Evolutionary conservation across 2,797 vertebrate species (phyloP).

Genomic region (Premnoplex brunnescens): DNA sequence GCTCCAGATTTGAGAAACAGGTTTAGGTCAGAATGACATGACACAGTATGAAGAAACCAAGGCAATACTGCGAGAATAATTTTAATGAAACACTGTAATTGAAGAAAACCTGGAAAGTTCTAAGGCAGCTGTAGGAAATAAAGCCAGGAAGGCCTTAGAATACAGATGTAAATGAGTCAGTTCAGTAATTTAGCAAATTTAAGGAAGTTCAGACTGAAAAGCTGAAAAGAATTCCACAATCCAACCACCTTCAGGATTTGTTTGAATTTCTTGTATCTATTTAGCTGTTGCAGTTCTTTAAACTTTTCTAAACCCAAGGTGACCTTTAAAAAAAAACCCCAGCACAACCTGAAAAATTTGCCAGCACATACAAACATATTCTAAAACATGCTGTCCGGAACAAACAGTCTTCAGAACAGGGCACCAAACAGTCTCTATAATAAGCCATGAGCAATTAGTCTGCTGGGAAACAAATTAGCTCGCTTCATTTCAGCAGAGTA

Average conservation of each 20-base stretch:
- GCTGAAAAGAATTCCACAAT: slow-evolving; percentile 38
- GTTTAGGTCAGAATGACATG: neutral
- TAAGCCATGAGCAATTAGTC: slow-evolving; percentile 62
- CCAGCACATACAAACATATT: slow-evolving; percentile 67
- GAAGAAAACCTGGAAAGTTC: slow-evolving; percentile 36
- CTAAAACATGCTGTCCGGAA: slow-evolving; percentile 61
- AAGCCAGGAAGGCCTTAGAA: slow-evolving; percentile 13
- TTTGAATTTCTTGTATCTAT: slow-evolving; percentile 54
- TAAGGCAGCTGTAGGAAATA: neutral
- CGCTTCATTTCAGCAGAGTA: slow-evolving; percentile 5
- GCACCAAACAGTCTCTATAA: slow-evolving; percentile 50
- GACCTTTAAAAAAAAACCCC: neutral
- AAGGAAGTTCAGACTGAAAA: slow-evolving; percentile 47
- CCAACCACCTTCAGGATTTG: slow-evolving; percentile 36
- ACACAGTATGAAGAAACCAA: neutral
- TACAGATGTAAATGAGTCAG: slow-evolving; percentile 27
- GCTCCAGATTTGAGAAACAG: neutral
- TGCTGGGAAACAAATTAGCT: slow-evolving; percentile 46
- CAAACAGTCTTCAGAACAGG: slow-evolving; percentile 66
- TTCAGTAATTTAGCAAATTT: slow-evolving; percentile 12
- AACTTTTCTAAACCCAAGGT: slow-evolving; percentile 52
- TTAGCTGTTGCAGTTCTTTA: slow-evolving; percentile 53
- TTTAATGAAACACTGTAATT: slow-evolving; percentile 7
- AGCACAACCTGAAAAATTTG: slow-evolving; percentile 34
- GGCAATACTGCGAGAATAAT: neutral